Percentiles rank a stretch among this genome's conserved stretches.
Evolutionary conservation across 2,113 vertebrate species (phyloP).

Genomic region (Corythaixoides concolor): DNA sequence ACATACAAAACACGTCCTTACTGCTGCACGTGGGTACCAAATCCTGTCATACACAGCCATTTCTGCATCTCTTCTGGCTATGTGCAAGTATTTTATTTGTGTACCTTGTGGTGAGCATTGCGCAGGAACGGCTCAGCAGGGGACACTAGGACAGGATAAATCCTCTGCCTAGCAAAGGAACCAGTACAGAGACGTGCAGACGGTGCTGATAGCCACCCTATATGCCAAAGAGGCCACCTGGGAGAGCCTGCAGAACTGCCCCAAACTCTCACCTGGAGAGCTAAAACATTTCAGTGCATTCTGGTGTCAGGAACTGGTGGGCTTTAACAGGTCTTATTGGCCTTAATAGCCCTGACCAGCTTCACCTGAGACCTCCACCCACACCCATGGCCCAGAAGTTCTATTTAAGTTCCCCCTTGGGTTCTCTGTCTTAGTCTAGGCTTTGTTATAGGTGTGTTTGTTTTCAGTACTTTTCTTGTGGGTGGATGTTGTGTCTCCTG

Average conservation of each 20-base stretch:
- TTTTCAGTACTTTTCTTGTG: fast-evolving
- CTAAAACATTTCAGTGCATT: neutral
- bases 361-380: neutral
- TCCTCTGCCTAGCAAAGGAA: neutral
- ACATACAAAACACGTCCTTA: neutral
- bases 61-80: neutral
- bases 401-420: neutral
- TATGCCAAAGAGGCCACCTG: fast-evolving
- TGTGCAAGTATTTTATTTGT: fast-evolving
- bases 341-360: neutral
- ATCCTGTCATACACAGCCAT: fast-evolving
- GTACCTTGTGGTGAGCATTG: neutral
- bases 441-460: neutral
- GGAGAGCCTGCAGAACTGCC: too few relatives aligned
- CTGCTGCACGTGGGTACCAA: neutral
- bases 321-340: neutral
- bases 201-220: fast-evolving
- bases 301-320: neutral
- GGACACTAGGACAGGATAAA: fast-evolving
- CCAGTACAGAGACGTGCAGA: neutral
- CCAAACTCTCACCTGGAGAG: neutral
- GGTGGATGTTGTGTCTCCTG: fast-evolving
- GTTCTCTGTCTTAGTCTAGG: fast-evolving
- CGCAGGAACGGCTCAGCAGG: fast-evolving
- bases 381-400: neutral